Conservation (phyloP, 1,140 invertebrate species). For the Pogonomyrmex barbatus region DNA sequence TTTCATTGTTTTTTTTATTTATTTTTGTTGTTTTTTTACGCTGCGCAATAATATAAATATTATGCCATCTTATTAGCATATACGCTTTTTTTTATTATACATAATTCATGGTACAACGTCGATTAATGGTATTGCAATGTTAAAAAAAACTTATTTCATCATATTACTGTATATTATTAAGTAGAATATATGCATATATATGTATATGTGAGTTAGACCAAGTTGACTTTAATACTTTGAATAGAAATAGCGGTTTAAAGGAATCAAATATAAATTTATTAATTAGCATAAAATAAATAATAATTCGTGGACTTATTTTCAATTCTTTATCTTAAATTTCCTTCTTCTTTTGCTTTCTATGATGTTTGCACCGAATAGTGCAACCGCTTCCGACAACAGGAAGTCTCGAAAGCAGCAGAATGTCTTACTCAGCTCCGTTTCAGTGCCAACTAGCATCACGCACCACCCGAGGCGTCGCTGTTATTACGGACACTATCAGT, state of each 20-base stretch:
- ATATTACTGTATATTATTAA: background rate
- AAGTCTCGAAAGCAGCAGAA: slow-evolving; percentile 17
- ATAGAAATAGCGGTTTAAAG: background rate
- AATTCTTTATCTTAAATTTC: background rate
- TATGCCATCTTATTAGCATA: background rate
- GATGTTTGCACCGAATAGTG: background rate
- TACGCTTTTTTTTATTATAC: background rate
- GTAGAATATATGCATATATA: background rate
- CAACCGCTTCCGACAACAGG: background rate
- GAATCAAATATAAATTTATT: background rate
- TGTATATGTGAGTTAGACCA: background rate
- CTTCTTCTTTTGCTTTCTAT: background rate
- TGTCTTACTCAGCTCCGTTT: slow-evolving; percentile 33
- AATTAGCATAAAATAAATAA: background rate
- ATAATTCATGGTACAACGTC: background rate
- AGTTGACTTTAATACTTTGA: background rate
- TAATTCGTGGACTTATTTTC: no score
- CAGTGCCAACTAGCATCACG: slow-evolving; percentile 22
- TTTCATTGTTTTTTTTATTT: background rate
- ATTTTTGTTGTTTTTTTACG: background rate
- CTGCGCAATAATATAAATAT: background rate
- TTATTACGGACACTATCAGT: slow-evolving; percentile 41
- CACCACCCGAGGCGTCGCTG: background rate
- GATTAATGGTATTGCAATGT: background rate
- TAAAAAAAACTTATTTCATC: background rate